Evolutionary conservation across 2,113 vertebrate species (phyloP), one percentile per base, ranked within the genome.

Genomic region (Budorcas taxicolor): DNA sequence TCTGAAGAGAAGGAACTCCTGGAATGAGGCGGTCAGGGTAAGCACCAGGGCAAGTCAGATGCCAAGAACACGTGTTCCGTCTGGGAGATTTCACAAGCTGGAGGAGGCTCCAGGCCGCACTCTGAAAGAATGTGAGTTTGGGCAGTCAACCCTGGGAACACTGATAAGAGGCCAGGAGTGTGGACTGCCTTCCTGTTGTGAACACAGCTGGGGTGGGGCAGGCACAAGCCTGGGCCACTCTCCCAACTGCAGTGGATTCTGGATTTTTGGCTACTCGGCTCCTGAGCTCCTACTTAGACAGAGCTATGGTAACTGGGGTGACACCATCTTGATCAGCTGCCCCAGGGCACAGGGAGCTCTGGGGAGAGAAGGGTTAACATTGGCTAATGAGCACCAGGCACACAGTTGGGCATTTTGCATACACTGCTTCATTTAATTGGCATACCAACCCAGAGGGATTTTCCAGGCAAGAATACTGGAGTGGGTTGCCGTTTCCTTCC

Each of bases 61-160:
- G 45, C 67, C 60, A 85, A 90, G 27, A 57, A 50, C 74, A 43
- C 0, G 0, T 25, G 43, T 43, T 71, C 47, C 8, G 0, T 7
- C 57, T 87, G 76, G 40, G 67, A 74, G 67, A 53, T 40, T 83
- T 93, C 74, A 83, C 50, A 58, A 80, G 82, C 95, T 45, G 64
- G 27, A 43, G 82, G 52, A 62, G n/a, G 45, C 78, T 50, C 52
- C 58, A 21, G 29, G 76, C 62, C 0, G 0, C 6, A 7, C 83
- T 29, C 87, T 31, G 33, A 16, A 95, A 57, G 95, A 97, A 97
- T 95, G 95, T 10, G 31, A 55, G 27, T 31, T 90, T 95, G 64
- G 86, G 89, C 78, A 95, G 83, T 64, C 86, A 74, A 50, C 23
- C 67, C 80, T 40, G 23, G 71, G 31, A 84, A 81, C n/a, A 0